Percentiles rank a stretch among this genome's conserved stretches.
phyloP scores from a whole-genome alignment of 2,797 vertebrate genomes.

The Hafferia zeledoni region DNA sequence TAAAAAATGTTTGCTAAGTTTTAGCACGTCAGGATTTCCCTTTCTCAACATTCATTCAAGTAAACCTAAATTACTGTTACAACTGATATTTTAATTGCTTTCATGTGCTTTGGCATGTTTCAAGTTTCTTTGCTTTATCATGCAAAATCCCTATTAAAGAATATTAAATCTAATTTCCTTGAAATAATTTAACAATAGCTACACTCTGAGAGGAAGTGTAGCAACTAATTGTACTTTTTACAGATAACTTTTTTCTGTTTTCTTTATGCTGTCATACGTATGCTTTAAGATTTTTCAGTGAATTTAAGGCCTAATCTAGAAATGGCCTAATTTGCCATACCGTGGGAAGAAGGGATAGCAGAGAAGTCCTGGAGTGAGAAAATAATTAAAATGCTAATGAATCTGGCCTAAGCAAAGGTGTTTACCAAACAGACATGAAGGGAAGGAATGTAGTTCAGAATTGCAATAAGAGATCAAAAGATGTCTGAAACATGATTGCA shows the following conservation, averaged over 20 bases:
- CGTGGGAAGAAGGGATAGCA: not conserved
- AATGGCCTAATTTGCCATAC: not conserved
- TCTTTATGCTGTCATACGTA: not conserved
- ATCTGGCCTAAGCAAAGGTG: slow-evolving; percentile 41
- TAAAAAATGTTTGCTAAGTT: not conserved
- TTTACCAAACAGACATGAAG: slow-evolving; percentile 54
- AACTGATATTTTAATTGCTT: not conserved
- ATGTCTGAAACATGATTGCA: slow-evolving; percentile 31
- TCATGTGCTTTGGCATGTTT: not conserved
- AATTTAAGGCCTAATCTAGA: slow-evolving; percentile 9
- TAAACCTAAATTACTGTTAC: not conserved
- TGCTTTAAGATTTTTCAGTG: not conserved
- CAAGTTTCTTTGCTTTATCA: not conserved
- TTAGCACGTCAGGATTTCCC: not conserved
- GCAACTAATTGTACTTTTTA: not conserved
- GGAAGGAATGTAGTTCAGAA: slow-evolving; percentile 13
- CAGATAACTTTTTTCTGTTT: not conserved
- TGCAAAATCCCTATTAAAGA: not conserved
- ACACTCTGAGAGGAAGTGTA: not conserved
- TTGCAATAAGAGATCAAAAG: slow-evolving; percentile 20
- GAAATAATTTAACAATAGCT: not conserved
- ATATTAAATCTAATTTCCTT: slow-evolving; percentile 8
- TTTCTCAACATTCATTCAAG: not conserved
- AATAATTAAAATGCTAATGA: slow-evolving; percentile 71
- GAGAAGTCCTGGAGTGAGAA: slow-evolving; percentile 36